A percentile compares a stretch with the other conserved stretches of the same genome.
Conservation (phyloP, 1,140 invertebrate genomes). For the Tetramorium alpestre region DNA sequence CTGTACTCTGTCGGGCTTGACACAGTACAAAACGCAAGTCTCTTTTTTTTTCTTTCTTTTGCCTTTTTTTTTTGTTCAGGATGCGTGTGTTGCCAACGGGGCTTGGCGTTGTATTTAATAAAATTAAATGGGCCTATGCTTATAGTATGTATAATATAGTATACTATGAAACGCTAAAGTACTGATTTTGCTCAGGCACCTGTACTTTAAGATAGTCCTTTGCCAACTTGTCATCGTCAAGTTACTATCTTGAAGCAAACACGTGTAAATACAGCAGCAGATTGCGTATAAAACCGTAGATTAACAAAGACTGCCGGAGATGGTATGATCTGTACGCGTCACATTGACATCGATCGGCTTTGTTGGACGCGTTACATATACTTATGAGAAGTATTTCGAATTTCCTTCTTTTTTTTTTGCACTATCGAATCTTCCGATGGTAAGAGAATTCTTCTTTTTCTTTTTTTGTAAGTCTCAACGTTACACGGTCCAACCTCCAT, state of each 20-base stretch:
- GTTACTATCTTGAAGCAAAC: constrained; percentile 77
- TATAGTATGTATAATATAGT: constrained; percentile 68
- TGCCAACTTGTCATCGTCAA: constrained; percentile 68
- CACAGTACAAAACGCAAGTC: constrained; percentile 68
- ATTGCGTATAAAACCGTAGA: constrained; percentile 75
- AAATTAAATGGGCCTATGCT: constrained; percentile 76
- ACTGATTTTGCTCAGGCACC: constrained; percentile 75
- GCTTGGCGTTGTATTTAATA: constrained; percentile 73
- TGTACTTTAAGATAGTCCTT: constrained; percentile 75
- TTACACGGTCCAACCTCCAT: constrained; percentile 66
- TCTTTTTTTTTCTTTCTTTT: background rate
- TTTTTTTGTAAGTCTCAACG: constrained; percentile 41
- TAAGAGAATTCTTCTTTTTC: constrained; percentile 14
- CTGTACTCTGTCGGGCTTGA: constrained; percentile 50
- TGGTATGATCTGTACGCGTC: constrained; percentile 62
- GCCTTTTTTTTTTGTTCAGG: background rate
- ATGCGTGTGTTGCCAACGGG: constrained; percentile 71
- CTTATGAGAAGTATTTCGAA: constrained; percentile 21
- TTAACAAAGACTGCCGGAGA: constrained; percentile 71
- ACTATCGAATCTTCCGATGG: constrained; percentile 32
- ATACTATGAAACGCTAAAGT: constrained; percentile 76
- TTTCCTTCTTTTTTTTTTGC: constrained; percentile 30
- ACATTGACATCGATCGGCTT: constrained; percentile 49
- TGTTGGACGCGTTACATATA: constrained; percentile 44
- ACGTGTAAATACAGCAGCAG: constrained; percentile 73